A percentile compares a stretch with the other conserved stretches of the same genome.
These are phyloP conservation scores for Phania funesta DNA, from an alignment of 2,888 invertebrate genomes.

Conservation along the genomic window DNA sequence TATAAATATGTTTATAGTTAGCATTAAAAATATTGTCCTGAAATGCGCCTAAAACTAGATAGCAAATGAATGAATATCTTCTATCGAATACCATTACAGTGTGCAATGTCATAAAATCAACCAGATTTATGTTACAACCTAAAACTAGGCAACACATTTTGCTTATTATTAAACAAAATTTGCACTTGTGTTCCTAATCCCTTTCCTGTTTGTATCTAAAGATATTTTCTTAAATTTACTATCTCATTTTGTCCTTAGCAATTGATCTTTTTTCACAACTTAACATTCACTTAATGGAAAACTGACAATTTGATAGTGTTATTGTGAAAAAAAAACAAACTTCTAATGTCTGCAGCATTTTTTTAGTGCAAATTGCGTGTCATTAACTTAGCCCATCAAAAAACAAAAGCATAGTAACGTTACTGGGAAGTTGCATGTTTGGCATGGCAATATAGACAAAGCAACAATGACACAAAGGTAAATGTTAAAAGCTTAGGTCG, in stretches of 20 bases:
- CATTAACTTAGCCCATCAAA: neutral
- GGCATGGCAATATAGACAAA: constrained; percentile 5
- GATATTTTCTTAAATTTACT: too few relatives aligned
- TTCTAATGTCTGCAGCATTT: neutral
- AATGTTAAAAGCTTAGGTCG: constrained; percentile 9
- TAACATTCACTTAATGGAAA: neutral
- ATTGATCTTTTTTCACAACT: neutral
- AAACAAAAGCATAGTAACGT: neutral
- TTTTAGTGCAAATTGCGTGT: constrained; percentile 20
- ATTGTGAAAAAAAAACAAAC: neutral
- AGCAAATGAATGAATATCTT: too few relatives aligned
- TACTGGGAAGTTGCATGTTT: constrained; percentile 36
- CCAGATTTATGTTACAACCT: too few relatives aligned
- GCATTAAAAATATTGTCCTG: too few relatives aligned
- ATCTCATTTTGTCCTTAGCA: neutral
- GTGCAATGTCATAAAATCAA: too few relatives aligned
- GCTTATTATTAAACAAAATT: too few relatives aligned
- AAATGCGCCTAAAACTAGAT: too few relatives aligned
- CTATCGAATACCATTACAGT: too few relatives aligned
- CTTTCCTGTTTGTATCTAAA: too few relatives aligned
- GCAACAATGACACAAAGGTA: neutral
- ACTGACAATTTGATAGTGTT: constrained; percentile 26
- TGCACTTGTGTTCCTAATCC: too few relatives aligned
- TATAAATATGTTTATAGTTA: neutral
- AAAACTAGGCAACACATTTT: too few relatives aligned